Evolutionary conservation across 2,888 invertebrate species (phyloP), one percentile per base, ranked within the genome.

Genomic region (Drosophila eohydei): DNA sequence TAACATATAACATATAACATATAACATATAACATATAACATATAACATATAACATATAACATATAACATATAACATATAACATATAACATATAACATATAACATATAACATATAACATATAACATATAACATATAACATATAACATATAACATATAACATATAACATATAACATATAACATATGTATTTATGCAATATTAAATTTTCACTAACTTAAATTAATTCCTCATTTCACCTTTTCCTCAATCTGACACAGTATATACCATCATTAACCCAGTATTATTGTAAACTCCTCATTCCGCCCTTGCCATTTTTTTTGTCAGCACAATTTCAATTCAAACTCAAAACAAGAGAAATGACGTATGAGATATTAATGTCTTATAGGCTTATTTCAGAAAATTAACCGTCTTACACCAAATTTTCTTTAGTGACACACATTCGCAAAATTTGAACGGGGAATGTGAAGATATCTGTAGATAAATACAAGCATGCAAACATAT

Each of bases 401-500:
- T 41, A 5, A 43, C 3, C 8, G 14, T 3, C 4, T 21, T n/a
- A 34, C 26, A 26, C 32, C 6, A 21, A 44, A 11, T 14, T 44
- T 41, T n/a, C n/a, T 26, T n/a, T 34, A 44, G 21, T 57, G 57
- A 26, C 57, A 57, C 57, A 46, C 34, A 46, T 57, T 46, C 11
- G 44, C 21, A 34, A 57, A 36, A 34, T 34, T 46, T 46, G 6
- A 46, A 44, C n/a, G 2, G 26, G 44, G 26, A 36, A 44, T 44
- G 26, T n/a, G 21, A 57, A n/a, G 44, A 57, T 56, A n/a, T 44
- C 46, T 32, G 8, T 41, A 43, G 4, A 40, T 21, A 30, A 8
- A 30, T 21, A 38, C 26, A 26, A 26, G 9, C 38, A 43, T 12
- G 16, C 12, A 26, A 4, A 21, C 2, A 50, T 41, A 51, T n/a